Evolutionary conservation across 2,888 invertebrate species (phyloP), one percentile per base, ranked within the genome.

Genomic region (Polymixis lichenea): DNA sequence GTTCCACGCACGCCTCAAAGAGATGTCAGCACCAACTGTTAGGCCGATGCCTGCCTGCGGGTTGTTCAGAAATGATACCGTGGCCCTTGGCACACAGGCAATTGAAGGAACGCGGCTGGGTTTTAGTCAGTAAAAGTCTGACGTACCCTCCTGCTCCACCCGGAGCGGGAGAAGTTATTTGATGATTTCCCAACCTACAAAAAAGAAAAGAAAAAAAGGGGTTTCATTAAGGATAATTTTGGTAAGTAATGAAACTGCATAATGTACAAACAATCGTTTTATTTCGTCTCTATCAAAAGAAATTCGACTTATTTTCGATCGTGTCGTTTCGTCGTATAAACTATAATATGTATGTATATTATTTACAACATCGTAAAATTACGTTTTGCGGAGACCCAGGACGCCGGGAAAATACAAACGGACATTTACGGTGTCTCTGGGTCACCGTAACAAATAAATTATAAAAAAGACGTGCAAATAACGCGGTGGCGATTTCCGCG

Each of bases 261-360:
- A 86, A 28, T 46, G 56, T 94, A 93, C 90, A 95, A 95, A 95
- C 93, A 94, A 95, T 94, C 91, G 92, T 91, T 91, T 96, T 94
- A 95, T 94, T 95, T 94, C 92, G 92, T 95, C 92, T 95, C 95
- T 96, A 96, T 96, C 94, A 96, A 96, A 96, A 96, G 94, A 95
- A 96, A 95, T 94, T 95, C 94, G 95, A 95, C 93, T 93, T 91
- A 92, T 91, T 92, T 92, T 94, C 93, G 93, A 93, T 94, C 92
- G 92, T 92, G 91, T 93, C 92, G 92, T 92, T 94, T 92, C 91
- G 91, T 93, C 93, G 93, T 95, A 96, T 93, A 95, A 95, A 95
- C 94, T 95, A 95, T 94, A 90, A 90, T 93, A 92, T 89, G 91
- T 92, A 93, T 92, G 90, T 91, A 91, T 92, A 92, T 89, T 94